Evolutionary conservation across 2,113 vertebrate genomes (phyloP).

Genomic region (Bostrychus sinensis): DNA sequence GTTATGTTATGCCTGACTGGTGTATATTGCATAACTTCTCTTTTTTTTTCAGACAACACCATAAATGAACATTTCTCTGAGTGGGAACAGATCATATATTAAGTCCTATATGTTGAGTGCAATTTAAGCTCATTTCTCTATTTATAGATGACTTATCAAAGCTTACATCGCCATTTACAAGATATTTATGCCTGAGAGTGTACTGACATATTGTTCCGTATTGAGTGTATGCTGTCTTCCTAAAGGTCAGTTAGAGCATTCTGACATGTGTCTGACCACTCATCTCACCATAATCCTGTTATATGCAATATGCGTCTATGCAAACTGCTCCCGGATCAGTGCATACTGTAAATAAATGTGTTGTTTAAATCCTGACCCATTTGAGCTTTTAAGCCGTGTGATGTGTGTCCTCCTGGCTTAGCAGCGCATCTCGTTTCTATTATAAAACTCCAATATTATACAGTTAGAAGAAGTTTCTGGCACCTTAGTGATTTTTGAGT

Average conservation of each 20-base stretch:
- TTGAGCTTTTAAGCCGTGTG: constrained; percentile 43
- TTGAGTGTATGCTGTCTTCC: neutral
- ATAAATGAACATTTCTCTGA: too few species aligned
- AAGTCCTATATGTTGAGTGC: neutral
- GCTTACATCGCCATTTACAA: neutral
- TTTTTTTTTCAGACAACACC: too few species aligned
- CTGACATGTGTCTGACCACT: neutral
- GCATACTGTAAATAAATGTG: constrained; percentile 32
- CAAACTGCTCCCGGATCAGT: constrained; percentile 30
- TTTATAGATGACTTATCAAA: neutral
- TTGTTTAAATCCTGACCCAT: constrained; percentile 30
- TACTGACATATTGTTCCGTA: neutral
- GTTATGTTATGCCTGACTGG: too few species aligned
- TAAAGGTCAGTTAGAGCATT: constrained; percentile 1
- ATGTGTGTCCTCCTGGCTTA: constrained; percentile 33
- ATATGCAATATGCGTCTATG: constrained; percentile 28
- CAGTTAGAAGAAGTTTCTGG: neutral
- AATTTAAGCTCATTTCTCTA: neutral
- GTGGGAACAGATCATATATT: neutral
- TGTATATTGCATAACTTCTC: too few species aligned
- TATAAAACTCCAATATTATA: constrained; percentile 22
- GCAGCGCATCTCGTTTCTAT: neutral
- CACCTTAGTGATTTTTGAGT: neutral
- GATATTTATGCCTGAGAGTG: neutral
- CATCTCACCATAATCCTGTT: constrained; percentile 40